Percentiles rank a stretch among this genome's conserved stretches.
phyloP scores from a whole-genome alignment of 2,888 invertebrate genomes.

The Philereme transversata region DNA sequence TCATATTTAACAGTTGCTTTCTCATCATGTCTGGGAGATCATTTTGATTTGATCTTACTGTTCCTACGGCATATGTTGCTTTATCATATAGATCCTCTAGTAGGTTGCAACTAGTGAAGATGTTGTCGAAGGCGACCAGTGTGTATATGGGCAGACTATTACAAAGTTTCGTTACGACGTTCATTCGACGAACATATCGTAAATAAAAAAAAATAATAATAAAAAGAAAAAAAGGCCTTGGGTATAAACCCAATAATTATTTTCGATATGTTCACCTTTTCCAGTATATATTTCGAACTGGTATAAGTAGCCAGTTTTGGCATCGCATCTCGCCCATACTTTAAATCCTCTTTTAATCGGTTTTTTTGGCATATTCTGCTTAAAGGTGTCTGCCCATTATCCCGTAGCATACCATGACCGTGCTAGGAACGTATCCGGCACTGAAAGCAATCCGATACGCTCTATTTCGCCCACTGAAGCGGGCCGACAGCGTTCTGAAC shows the following conservation, averaged over 20 bases:
- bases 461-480: too few species aligned
- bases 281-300: constrained; percentile 43
- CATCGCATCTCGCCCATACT: constrained; percentile 40
- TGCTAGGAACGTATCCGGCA: too few species aligned
- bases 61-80: constrained; percentile 44
- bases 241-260: constrained; percentile 33
- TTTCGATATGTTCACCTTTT: constrained; percentile 37
- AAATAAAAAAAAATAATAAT: too few species aligned
- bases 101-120: constrained; percentile 43
- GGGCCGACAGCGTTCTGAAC: too few species aligned
- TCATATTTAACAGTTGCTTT: too few species aligned
- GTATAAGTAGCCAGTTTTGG: constrained; percentile 39
- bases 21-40: constrained; percentile 43
- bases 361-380: not conserved
- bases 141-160: constrained; percentile 38
- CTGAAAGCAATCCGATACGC: too few species aligned
- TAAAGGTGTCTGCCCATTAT: too few species aligned
- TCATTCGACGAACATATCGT: too few species aligned
- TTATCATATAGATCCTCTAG: constrained; percentile 35
- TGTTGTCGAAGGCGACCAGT: constrained; percentile 48
- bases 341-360: constrained; percentile 38
- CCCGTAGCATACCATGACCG: too few species aligned
- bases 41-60: constrained; percentile 43
- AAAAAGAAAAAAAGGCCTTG: too few species aligned
- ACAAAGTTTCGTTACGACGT: constrained; percentile 39